Evolutionary conservation across 2,797 vertebrate species (phyloP).

Genomic region (Enteromius radiatus): DNA sequence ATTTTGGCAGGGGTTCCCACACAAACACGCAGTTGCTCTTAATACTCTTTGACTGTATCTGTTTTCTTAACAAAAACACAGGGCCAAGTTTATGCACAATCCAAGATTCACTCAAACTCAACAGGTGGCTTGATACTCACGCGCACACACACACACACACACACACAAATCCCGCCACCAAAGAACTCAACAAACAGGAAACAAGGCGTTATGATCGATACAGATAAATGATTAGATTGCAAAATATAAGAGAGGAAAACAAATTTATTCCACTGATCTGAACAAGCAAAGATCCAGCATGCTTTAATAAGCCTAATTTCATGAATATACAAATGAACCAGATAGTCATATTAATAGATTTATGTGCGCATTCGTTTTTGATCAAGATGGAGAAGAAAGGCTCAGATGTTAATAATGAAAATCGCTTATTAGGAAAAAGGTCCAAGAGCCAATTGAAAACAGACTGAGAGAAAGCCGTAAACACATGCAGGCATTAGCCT

Average conservation of each 20-base stretch:
- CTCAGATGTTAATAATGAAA: constrained; percentile 48
- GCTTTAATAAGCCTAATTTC: constrained; percentile 38
- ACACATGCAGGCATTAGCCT: constrained; percentile 37
- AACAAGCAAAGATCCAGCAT: constrained; percentile 38
- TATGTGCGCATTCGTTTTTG: constrained; percentile 32
- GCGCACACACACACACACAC: not conserved
- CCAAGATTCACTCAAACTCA: constrained; percentile 20
- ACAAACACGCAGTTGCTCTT: constrained; percentile 12
- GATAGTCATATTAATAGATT: constrained; percentile 44
- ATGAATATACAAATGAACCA: constrained; percentile 28
- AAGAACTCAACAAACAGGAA: constrained; percentile 9
- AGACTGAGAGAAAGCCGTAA: constrained; percentile 31
- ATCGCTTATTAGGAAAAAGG: constrained; percentile 29
- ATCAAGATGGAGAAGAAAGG: constrained; percentile 26
- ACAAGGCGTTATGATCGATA: constrained; percentile 12
- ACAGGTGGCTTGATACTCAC: constrained; percentile 21
- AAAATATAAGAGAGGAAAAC: constrained; percentile 13
- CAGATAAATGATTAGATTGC: constrained; percentile 19
- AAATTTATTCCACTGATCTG: constrained; percentile 8
- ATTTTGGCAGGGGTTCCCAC: constrained; percentile 3
- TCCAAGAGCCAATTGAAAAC: constrained; percentile 16
- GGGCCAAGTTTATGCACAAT: not conserved
- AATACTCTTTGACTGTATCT: constrained; percentile 25
- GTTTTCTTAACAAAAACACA: constrained; percentile 12
- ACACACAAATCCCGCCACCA: constrained; percentile 26